Evolutionary conservation across 2,888 invertebrate species (phyloP).

Genomic region (Trachelus tabidus): DNA sequence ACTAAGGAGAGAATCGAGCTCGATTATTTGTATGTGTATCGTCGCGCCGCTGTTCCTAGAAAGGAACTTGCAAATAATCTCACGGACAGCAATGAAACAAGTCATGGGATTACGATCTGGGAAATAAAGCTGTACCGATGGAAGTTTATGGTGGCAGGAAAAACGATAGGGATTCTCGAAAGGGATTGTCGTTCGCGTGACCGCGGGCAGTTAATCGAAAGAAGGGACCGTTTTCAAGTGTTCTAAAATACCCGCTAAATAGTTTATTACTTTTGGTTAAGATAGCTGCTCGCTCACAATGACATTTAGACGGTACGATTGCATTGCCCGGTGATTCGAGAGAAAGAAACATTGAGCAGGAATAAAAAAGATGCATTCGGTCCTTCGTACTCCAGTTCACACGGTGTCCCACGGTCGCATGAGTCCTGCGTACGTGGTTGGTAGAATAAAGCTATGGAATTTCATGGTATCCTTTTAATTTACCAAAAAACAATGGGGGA

Average conservation of each 20-base stretch:
- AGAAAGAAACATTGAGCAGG: neutral
- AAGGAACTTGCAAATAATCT: neutral
- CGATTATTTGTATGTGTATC: neutral
- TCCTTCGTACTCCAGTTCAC: neutral
- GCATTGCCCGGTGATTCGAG: neutral
- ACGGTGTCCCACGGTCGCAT: neutral
- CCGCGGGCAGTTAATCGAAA: neutral
- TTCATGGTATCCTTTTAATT: conserved; percentile 12
- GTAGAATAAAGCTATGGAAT: conserved; percentile 2
- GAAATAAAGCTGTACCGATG: neutral
- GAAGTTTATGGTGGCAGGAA: neutral
- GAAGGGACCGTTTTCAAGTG: neutral
- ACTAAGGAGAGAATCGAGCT: neutral
- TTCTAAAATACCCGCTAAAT: neutral
- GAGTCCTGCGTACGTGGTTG: neutral
- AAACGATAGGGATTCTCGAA: neutral
- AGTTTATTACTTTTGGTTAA: neutral
- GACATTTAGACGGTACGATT: neutral
- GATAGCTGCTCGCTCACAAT: neutral
- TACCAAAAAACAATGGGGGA: conserved; percentile 15
- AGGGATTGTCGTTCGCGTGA: neutral
- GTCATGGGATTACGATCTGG: neutral
- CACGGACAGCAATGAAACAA: neutral
- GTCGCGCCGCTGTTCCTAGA: neutral
- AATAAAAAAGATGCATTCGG: neutral